Evolutionary conservation across 2,113 vertebrate genomes (phyloP).

Genomic region (Castor canadensis): DNA sequence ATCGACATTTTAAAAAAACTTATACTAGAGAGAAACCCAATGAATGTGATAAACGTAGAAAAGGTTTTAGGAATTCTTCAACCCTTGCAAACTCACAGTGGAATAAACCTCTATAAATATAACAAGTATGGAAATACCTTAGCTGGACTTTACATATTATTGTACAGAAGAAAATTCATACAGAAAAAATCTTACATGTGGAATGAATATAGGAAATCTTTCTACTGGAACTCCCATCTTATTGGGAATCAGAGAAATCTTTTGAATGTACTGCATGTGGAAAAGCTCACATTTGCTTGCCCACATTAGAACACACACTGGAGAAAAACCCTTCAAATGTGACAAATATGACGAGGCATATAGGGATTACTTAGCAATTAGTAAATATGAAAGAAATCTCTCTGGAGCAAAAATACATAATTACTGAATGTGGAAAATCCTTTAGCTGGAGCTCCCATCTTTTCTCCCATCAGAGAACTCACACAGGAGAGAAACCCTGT

Average conservation of each 20-base stretch:
- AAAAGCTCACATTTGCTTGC: conserved; percentile 69
- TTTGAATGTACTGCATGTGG: conserved; percentile 66
- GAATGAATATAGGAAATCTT: conserved; percentile 66
- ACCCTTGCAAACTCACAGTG: conserved; percentile 68
- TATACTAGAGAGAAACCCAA: conserved; percentile 61
- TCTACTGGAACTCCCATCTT: conserved; percentile 62
- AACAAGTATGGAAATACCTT: conserved; percentile 72
- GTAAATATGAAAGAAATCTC: conserved; percentile 70
- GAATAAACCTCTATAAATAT: conserved; percentile 70
- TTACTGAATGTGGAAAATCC: conserved; percentile 67
- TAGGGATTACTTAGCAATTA: conserved; percentile 68
- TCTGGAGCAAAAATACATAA: conserved; percentile 69
- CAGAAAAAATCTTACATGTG: conserved; percentile 66
- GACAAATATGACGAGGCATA: conserved; percentile 67
- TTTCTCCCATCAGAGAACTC: conserved; percentile 69
- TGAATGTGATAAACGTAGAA: conserved; percentile 65
- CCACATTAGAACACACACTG: conserved; percentile 77
- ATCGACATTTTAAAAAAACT: conserved; percentile 62
- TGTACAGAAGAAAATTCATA: conserved; percentile 69
- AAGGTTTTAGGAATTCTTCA: conserved; percentile 62
- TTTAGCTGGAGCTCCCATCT: conserved; percentile 75
- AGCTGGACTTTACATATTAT: conserved; percentile 73
- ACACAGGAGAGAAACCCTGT: conserved; percentile 68
- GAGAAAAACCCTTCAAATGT: conserved; percentile 72
- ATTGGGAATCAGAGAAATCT: conserved; percentile 70